These are phyloP conservation scores for Sericinus montela DNA, from an alignment of 2,888 invertebrate species.

Conservation along the genomic window DNA sequence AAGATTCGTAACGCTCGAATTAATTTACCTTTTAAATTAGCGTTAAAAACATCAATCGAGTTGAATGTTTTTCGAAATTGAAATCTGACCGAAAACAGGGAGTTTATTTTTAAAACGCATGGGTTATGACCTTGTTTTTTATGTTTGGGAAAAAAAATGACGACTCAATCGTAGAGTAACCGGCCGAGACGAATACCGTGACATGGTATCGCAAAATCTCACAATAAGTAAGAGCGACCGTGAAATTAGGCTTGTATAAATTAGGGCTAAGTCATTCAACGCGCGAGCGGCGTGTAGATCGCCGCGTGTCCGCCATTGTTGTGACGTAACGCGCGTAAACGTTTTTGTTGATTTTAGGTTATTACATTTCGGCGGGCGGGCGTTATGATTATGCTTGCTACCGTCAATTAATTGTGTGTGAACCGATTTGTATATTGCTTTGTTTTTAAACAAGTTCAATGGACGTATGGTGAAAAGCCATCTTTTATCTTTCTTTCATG, in stretches of 20 bases:
- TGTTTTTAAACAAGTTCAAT: no score
- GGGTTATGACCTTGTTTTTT: constrained; percentile 2
- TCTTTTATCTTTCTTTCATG: no score
- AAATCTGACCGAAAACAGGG: not conserved
- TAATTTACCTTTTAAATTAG: constrained; percentile 54
- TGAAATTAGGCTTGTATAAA: constrained; percentile 70
- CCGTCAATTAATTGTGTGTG: constrained; percentile 54
- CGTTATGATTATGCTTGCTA: constrained; percentile 39
- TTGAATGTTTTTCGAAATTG: constrained; percentile 18
- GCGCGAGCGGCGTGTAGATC: constrained; percentile 50
- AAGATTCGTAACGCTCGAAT: constrained; percentile 63
- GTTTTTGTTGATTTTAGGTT: constrained; percentile 68
- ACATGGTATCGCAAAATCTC: constrained; percentile 62
- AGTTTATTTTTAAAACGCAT: constrained; percentile 11
- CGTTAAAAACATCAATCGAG: constrained; percentile 27
- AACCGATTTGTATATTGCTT: constrained; percentile 18
- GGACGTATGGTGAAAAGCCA: no score
- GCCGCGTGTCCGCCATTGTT: constrained; percentile 69
- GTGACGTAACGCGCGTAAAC: constrained; percentile 51
- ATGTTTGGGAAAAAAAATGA: constrained; percentile 28
- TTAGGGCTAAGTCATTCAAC: constrained; percentile 62
- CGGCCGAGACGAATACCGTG: constrained; percentile 66
- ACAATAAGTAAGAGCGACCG: constrained; percentile 70
- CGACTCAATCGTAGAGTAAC: constrained; percentile 61
- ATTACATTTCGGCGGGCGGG: constrained; percentile 36